Conservation (phyloP, 2,888 invertebrate species). For the Polyommatus icarus region DNA sequence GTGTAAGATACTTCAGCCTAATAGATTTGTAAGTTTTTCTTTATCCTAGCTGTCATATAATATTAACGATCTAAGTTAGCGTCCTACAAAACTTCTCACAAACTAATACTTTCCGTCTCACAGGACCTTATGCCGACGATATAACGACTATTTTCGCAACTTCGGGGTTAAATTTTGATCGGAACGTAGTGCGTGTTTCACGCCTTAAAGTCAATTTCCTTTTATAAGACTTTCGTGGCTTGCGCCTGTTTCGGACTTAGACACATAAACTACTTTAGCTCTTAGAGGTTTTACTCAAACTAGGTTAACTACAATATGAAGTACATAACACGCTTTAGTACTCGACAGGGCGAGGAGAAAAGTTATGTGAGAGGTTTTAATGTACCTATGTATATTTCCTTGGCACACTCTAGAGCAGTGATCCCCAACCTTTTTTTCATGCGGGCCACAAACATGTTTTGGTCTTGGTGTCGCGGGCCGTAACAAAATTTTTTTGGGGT, state of each 20-base stretch:
- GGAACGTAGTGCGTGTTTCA: constrained; percentile 2
- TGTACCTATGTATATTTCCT: too few species aligned
- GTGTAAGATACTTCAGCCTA: neutral
- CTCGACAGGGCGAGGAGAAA: neutral
- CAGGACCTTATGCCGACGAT: neutral
- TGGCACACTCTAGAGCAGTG: too few species aligned
- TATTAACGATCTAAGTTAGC: neutral
- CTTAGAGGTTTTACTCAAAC: neutral
- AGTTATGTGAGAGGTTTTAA: neutral
- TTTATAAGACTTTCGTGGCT: neutral
- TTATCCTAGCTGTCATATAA: neutral
- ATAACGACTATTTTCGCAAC: neutral
- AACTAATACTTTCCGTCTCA: neutral
- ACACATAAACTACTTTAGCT: constrained; percentile 5
- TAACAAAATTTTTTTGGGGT: too few species aligned
- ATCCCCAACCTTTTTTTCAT: too few species aligned
- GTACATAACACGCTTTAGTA: neutral
- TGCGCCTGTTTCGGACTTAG: neutral
- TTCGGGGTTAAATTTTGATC: neutral
- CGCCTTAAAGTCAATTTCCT: constrained; percentile 22
- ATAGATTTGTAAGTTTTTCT: neutral
- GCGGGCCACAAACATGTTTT: too few species aligned
- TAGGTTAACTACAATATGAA: neutral
- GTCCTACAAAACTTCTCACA: neutral
- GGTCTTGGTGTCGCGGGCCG: too few species aligned